These are phyloP conservation scores for Palythoa grandiflora DNA, from an alignment of 92 coral and sea anemone genomes.

Conservation along the genomic window DNA sequence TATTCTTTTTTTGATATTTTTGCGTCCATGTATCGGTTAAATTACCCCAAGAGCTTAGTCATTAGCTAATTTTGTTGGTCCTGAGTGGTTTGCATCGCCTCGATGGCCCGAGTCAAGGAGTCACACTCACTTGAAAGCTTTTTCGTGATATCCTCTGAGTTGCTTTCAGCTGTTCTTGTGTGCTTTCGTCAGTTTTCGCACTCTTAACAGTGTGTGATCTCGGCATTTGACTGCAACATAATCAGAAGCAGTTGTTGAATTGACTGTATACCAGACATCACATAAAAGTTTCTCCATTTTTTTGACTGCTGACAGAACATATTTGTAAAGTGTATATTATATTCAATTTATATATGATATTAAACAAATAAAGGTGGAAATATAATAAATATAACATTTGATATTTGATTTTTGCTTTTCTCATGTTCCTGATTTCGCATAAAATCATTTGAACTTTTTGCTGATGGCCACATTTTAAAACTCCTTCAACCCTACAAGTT, in stretches of 20 bases:
- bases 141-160: constrained; percentile 59
- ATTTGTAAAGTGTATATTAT: too few relatives aligned
- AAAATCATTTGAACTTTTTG: too few relatives aligned
- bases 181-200: constrained; percentile 39
- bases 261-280: too few relatives aligned
- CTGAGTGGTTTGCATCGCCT: too few relatives aligned
- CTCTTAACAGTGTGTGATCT: background rate
- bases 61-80: too few relatives aligned
- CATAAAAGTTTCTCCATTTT: too few relatives aligned
- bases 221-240: background rate
- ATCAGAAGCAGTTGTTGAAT: too few relatives aligned
- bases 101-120: too few relatives aligned
- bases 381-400: background rate
- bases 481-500: constrained; percentile 42
- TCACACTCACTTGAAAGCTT: constrained; percentile 64
- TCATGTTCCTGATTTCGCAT: too few relatives aligned
- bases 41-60: constrained; percentile 57
- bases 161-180: background rate
- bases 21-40: constrained; percentile 52
- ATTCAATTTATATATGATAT: too few relatives aligned
- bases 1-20: constrained; percentile 49
- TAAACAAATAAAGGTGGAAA: constrained; percentile 1
- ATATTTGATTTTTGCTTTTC: background rate
- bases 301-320: too few relatives aligned
- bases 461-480: too few relatives aligned